Percentiles rank a stretch among this genome's conserved stretches.
Evolutionary conservation across 2,888 invertebrate species (phyloP).

Genomic region (Leptura quadrifasciata): DNA sequence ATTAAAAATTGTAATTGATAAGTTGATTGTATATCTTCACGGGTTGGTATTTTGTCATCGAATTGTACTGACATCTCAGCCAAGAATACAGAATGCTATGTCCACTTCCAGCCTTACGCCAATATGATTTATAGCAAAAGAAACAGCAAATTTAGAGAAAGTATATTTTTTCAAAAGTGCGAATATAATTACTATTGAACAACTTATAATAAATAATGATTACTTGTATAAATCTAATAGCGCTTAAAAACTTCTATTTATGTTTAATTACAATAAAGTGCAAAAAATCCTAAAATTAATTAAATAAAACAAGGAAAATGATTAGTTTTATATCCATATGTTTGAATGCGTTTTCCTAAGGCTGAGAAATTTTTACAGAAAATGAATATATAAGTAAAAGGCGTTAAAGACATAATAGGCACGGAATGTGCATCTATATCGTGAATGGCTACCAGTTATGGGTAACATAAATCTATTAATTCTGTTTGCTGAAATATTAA

Average conservation of each 20-base stretch:
- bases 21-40: neutral
- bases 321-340: neutral
- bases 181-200: neutral
- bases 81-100: neutral
- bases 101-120: neutral
- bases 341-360: constrained; percentile 8
- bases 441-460: constrained; percentile 47
- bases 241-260: constrained; percentile 4
- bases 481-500: constrained; percentile 52
- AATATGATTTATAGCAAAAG: neutral
- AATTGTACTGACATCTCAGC: too few species aligned
- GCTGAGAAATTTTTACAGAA: neutral
- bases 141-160: constrained; percentile 4
- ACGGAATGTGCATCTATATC: constrained; percentile 48
- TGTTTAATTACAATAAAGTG: constrained; percentile 1
- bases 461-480: constrained; percentile 49
- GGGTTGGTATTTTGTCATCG: neutral
- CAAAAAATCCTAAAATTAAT: constrained; percentile 2
- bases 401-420: constrained; percentile 30
- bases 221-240: constrained; percentile 4
- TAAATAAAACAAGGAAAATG: neutral
- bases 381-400: constrained; percentile 1
- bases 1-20: too few species aligned
- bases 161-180: neutral
- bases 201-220: constrained; percentile 1